Conservation (phyloP, 1,140 invertebrate genomes). For the Oreohelix idahoensis region DNA sequence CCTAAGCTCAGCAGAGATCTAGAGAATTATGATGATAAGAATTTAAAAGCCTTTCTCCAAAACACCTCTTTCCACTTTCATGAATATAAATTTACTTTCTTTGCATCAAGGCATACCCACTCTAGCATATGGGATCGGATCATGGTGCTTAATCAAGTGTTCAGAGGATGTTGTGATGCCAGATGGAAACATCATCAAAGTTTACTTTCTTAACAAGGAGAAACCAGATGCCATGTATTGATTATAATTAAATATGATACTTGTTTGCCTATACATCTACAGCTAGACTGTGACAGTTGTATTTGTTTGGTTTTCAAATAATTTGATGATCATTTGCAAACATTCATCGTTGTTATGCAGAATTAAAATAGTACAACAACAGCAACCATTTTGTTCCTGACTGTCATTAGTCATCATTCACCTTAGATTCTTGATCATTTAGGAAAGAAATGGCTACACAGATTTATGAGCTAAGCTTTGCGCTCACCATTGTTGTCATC, state of each 20-base stretch:
- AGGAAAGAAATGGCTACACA: conserved; percentile 34
- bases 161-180: conserved; percentile 83
- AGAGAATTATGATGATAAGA: too few relatives aligned
- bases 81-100: conserved; percentile 20
- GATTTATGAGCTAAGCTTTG: conserved; percentile 44
- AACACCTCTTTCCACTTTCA: too few relatives aligned
- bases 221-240: conserved; percentile 76
- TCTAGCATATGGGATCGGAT: conserved; percentile 90
- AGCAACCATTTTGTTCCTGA: not conserved
- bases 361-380: not conserved
- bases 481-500: conserved; percentile 28
- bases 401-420: not conserved
- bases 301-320: not conserved
- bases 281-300: not conserved
- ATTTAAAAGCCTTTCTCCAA: too few relatives aligned
- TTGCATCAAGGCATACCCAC: conserved; percentile 86
- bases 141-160: conserved; percentile 85
- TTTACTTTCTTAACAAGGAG: conserved; percentile 90
- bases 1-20: too few relatives aligned
- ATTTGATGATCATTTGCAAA: too few relatives aligned
- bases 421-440: not conserved
- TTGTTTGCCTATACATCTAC: not conserved
- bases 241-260: not conserved
- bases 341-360: too few relatives aligned
- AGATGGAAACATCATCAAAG: conserved; percentile 80